Evolutionary conservation across 2,888 invertebrate genomes (phyloP).

Genomic region (Erpobdella octoculata): DNA sequence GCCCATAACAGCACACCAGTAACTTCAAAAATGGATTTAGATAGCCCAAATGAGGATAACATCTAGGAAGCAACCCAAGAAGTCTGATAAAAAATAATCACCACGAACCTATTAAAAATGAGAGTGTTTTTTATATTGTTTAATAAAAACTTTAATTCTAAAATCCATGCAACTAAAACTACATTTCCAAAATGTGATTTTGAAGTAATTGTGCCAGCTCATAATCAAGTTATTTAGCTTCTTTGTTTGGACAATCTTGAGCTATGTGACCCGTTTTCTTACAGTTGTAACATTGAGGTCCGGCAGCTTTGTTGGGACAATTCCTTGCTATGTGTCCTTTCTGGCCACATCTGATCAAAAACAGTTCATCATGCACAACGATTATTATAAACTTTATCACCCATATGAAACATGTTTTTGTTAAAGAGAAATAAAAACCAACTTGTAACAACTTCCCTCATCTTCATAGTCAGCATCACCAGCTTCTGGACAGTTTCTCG

Average conservation of each 20-base stretch:
- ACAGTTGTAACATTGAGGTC: slow-evolving; percentile 59
- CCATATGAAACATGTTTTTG: background rate
- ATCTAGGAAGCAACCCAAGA: slow-evolving; percentile 1
- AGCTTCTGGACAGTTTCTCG: slow-evolving; percentile 44
- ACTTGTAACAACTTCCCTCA: slow-evolving; percentile 55
- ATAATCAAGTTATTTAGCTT: slow-evolving; percentile 12
- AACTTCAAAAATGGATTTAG: background rate
- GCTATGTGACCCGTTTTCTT: slow-evolving; percentile 62
- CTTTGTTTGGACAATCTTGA: slow-evolving; percentile 32
- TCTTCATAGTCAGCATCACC: slow-evolving; percentile 64
- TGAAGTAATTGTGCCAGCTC: background rate
- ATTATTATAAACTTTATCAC: background rate
- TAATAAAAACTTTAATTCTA: background rate
- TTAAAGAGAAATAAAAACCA: slow-evolving; percentile 57
- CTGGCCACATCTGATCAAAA: slow-evolving; percentile 42
- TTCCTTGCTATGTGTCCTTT: slow-evolving; percentile 45
- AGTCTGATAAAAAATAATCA: slow-evolving; percentile 7
- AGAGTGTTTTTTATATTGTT: too few species aligned
- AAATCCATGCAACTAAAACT: slow-evolving; percentile 13
- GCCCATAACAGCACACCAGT: background rate
- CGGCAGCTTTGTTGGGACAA: slow-evolving; percentile 37
- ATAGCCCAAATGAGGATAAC: background rate
- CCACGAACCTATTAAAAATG: background rate
- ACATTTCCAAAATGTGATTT: slow-evolving; percentile 2
- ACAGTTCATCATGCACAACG: background rate